Percentiles rank a stretch among this genome's conserved stretches.
phyloP scores from a whole-genome alignment of 1,140 invertebrate genomes.

The Thrips palmi region DNA sequence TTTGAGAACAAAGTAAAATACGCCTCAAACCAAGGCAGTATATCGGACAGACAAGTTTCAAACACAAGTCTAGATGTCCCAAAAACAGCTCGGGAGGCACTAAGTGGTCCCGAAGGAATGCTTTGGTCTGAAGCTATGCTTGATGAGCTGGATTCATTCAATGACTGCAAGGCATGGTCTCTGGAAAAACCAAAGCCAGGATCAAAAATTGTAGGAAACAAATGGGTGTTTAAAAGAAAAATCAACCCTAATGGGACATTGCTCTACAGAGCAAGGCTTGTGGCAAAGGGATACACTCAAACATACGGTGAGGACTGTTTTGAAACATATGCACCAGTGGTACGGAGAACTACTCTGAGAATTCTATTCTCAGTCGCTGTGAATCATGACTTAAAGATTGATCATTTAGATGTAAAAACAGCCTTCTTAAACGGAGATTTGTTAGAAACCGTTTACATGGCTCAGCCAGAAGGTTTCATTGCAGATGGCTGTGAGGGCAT shows the following conservation, averaged over 20 bases:
- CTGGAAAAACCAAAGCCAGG: conserved; percentile 18
- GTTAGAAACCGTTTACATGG: conserved; percentile 24
- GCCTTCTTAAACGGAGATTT: conserved; percentile 24
- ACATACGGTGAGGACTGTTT: conserved; percentile 19
- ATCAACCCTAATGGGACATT: conserved; percentile 16
- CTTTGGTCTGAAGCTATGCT: conserved; percentile 22
- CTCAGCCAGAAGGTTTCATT: conserved; percentile 20
- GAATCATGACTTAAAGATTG: conserved; percentile 17
- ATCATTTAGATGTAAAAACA: too few relatives aligned
- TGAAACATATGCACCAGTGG: conserved; percentile 21
- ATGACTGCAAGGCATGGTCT: conserved; percentile 21
- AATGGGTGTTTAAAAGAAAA: conserved; percentile 23
- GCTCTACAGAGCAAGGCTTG: conserved; percentile 24
- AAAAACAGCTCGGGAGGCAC: not conserved
- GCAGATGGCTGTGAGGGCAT: conserved; percentile 9
- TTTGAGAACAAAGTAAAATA: too few relatives aligned
- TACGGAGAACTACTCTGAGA: conserved; percentile 20
- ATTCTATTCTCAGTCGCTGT: conserved; percentile 21
- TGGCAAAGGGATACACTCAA: conserved; percentile 25
- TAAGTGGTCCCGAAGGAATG: not conserved
- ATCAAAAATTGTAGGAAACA: conserved; percentile 18
- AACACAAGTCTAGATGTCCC: too few relatives aligned
- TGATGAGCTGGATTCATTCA: conserved; percentile 20
- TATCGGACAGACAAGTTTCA: too few relatives aligned
- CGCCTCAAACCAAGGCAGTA: too few relatives aligned